A percentile compares a stretch with the other conserved stretches of the same genome.
These are phyloP conservation scores for Zaprionus nigranus DNA, from an alignment of 1,140 invertebrate species.

Conservation along the genomic window DNA sequence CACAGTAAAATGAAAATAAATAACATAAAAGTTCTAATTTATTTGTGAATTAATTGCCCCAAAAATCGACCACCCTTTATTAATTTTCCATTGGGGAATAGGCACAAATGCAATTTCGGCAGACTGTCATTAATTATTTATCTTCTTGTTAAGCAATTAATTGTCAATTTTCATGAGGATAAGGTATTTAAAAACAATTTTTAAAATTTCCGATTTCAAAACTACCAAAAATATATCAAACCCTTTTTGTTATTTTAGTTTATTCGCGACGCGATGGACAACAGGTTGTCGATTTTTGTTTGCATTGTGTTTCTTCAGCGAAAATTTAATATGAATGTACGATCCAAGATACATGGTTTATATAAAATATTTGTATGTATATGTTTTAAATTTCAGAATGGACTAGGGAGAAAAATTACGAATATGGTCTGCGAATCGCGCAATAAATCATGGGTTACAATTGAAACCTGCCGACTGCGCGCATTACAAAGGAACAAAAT, in stretches of 20 bases:
- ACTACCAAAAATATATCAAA: not conserved
- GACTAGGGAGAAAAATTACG: constrained; percentile 33
- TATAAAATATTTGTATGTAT: not conserved
- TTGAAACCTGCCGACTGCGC: constrained; percentile 41
- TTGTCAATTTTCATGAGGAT: not conserved
- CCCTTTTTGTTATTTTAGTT: not conserved
- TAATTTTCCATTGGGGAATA: too few relatives aligned
- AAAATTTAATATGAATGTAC: not conserved
- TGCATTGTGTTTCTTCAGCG: not conserved
- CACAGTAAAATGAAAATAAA: too few relatives aligned
- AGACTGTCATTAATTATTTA: not conserved
- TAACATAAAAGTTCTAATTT: too few relatives aligned
- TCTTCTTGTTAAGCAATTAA: not conserved
- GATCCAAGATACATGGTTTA: not conserved
- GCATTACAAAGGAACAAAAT: constrained; percentile 45
- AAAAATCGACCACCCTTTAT: too few relatives aligned
- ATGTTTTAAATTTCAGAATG: constrained; percentile 16
- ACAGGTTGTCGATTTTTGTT: not conserved
- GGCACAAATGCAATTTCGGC: too few relatives aligned
- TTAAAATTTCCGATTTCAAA: not conserved
- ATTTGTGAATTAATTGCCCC: too few relatives aligned
- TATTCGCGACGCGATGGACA: not conserved
- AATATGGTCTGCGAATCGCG: constrained; percentile 41
- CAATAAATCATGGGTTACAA: constrained; percentile 45
- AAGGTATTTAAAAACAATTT: not conserved